Evolutionary conservation across 2,113 vertebrate genomes (phyloP).

Genomic region (Lophotis ruficrista): DNA sequence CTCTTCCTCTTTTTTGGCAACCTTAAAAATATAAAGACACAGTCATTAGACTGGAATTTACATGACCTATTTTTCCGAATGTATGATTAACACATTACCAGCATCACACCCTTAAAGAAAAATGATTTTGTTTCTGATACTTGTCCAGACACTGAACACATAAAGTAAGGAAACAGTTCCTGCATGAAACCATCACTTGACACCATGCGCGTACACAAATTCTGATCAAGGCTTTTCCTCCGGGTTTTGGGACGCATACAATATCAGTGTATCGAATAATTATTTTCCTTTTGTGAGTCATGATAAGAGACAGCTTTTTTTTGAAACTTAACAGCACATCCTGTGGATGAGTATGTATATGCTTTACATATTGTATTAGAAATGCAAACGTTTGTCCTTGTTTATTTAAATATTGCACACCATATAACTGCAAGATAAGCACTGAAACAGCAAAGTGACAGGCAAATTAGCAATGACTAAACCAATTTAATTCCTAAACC

Average conservation of each 20-base stretch:
- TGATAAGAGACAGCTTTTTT: background rate
- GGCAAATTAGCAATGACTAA: background rate
- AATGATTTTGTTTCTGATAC: conserved; percentile 43
- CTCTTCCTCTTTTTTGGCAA: conserved; percentile 51
- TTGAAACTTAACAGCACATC: background rate
- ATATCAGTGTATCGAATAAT: background rate
- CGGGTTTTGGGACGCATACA: background rate
- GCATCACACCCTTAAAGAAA: conserved; percentile 50
- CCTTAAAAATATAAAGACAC: conserved; percentile 35
- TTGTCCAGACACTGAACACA: conserved; percentile 50
- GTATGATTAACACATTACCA: conserved; percentile 40
- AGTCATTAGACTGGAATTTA: conserved; percentile 56
- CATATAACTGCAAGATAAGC: background rate
- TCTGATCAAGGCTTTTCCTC: conserved; percentile 16
- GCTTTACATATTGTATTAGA: background rate
- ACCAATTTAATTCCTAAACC: background rate
- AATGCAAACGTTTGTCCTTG: background rate
- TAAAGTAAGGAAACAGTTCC: background rate
- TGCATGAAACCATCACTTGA: background rate
- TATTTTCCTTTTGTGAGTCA: background rate
- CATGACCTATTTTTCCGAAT: conserved; percentile 47
- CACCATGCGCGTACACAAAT: background rate
- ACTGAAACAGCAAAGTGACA: background rate
- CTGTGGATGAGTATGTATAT: background rate
- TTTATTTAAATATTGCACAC: conserved; percentile 7